A percentile compares a stretch with the other conserved stretches of the same genome.
Evolutionary conservation across 1,140 invertebrate genomes (phyloP).

Genomic region (Sitobion miscanthi): DNA sequence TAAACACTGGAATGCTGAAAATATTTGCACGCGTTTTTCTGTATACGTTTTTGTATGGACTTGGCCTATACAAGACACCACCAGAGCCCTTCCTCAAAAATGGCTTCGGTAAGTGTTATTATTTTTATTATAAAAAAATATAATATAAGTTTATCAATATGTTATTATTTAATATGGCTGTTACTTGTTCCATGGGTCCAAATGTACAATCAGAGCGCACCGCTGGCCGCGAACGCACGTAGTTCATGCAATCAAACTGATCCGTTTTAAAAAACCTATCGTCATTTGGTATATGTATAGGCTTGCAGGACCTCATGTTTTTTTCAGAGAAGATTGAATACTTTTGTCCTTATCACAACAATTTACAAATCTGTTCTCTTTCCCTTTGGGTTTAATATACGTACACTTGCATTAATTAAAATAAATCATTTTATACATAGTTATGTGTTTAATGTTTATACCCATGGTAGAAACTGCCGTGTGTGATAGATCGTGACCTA

Average conservation of each 20-base stretch:
- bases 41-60: too few species aligned
- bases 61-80: too few species aligned
- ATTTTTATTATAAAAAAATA: too few species aligned
- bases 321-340: conserved; percentile 71
- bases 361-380: conserved; percentile 69
- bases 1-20: too few species aligned
- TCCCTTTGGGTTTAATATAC: conserved; percentile 63
- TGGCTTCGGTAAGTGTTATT: too few species aligned
- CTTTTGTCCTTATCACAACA: conserved; percentile 72
- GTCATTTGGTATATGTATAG: conserved; percentile 74
- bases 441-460: conserved; percentile 64
- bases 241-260: conserved; percentile 78
- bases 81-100: too few species aligned
- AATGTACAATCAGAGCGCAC: conserved; percentile 78
- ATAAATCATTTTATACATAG: neutral
- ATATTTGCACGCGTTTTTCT: too few species aligned
- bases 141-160: too few species aligned
- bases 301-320: conserved; percentile 78
- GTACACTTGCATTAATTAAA: neutral
- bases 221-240: conserved; percentile 79
- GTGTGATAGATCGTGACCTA: conserved; percentile 81
- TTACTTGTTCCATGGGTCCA: conserved; percentile 81
- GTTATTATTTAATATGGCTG: neutral
- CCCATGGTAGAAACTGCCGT: conserved; percentile 79
- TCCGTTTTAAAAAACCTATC: conserved; percentile 72